Conservation (phyloP, 1,140 invertebrate genomes). For the Meloidogyne exigua region DNA sequence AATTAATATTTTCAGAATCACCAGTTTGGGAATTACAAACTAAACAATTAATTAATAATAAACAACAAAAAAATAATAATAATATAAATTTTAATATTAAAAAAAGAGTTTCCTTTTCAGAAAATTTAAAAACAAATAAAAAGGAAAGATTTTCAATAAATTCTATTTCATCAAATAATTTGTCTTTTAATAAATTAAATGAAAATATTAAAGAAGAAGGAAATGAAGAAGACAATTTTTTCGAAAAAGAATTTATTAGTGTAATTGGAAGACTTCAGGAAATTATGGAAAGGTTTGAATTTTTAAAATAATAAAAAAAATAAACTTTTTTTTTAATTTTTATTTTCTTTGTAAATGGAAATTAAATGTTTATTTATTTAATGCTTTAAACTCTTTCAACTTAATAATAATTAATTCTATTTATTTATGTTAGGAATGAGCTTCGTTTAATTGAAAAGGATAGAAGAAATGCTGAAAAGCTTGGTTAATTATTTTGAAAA, state of each 20-base stretch:
- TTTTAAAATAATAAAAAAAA: not conserved
- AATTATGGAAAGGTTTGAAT: slow-evolving; percentile 71
- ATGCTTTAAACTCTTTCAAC: too few species aligned
- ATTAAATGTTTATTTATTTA: too few species aligned
- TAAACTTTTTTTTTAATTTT: too few species aligned
- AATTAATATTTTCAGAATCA: not conserved
- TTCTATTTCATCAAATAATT: not conserved
- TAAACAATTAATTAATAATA: not conserved
- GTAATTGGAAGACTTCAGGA: slow-evolving; percentile 73
- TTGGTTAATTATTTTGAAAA: slow-evolving; percentile 46
- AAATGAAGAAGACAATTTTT: slow-evolving; percentile 36
- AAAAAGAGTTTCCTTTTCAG: slow-evolving; percentile 47
- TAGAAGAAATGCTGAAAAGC: slow-evolving; percentile 70
- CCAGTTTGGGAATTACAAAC: not conserved
- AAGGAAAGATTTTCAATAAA: slow-evolving; percentile 1
- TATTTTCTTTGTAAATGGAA: too few species aligned
- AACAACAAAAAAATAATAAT: not conserved
- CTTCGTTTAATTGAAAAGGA: slow-evolving; percentile 72
- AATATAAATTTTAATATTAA: slow-evolving; percentile 3
- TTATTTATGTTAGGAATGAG: slow-evolving; percentile 71
- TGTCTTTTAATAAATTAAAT: not conserved
- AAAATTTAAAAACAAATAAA: slow-evolving; percentile 17
- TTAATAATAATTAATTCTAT: too few species aligned
- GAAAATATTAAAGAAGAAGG: not conserved
- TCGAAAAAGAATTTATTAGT: slow-evolving; percentile 70